phyloP scores from a whole-genome alignment of 2,888 invertebrate species.

The Tridacna crocea region DNA sequence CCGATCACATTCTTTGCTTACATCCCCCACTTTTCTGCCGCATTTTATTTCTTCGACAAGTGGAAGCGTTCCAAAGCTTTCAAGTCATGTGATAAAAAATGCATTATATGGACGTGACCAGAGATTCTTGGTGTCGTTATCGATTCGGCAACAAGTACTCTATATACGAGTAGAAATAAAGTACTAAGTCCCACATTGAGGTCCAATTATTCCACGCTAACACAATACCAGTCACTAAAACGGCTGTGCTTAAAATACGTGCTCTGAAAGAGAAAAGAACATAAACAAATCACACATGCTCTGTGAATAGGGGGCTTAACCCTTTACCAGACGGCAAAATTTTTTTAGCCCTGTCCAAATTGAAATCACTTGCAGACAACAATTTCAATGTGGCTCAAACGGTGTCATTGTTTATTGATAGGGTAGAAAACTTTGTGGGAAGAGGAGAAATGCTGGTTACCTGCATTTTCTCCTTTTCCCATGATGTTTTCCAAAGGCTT shows the following conservation, averaged over 20 bases:
- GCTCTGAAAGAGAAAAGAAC: constrained; percentile 63
- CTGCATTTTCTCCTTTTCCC: too few species aligned
- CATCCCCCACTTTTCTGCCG: not conserved
- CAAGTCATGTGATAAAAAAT: not conserved
- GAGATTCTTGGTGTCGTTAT: constrained; percentile 25
- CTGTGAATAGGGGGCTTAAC: not conserved
- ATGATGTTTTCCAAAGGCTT: too few species aligned
- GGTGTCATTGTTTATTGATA: not conserved
- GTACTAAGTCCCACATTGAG: constrained; percentile 58
- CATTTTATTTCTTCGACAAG: not conserved
- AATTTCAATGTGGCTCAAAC: not conserved
- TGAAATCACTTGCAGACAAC: constrained; percentile 3
- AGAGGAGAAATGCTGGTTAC: too few species aligned
- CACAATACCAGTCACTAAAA: constrained; percentile 65
- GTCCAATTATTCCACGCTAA: constrained; percentile 70
- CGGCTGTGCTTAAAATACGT: constrained; percentile 70
- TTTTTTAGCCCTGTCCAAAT: not conserved
- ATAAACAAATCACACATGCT: too few species aligned
- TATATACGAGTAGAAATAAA: constrained; percentile 62
- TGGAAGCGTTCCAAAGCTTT: not conserved
- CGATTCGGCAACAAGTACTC: constrained; percentile 47
- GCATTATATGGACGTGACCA: constrained; percentile 1
- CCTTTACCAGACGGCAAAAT: not conserved
- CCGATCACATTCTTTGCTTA: not conserved
- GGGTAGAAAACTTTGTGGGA: too few species aligned